phyloP scores from a whole-genome alignment of 2,888 invertebrate species.

The Dioctria linearis region DNA sequence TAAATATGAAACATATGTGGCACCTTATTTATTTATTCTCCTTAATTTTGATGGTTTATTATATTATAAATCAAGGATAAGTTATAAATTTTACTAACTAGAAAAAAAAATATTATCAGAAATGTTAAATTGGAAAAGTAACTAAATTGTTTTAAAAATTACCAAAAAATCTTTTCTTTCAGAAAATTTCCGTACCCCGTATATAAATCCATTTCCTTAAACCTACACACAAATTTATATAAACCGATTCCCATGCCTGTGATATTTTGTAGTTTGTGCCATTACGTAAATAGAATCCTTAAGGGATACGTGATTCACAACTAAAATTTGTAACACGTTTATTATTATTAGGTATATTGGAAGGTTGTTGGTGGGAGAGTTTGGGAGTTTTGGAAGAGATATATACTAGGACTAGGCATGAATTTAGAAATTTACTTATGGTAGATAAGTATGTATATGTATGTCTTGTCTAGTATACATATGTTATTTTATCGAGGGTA shows the following conservation, averaged over 20 bases:
- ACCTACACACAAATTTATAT: too few species aligned
- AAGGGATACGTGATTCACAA: constrained; percentile 43
- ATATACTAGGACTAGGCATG: neutral
- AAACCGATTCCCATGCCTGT: too few species aligned
- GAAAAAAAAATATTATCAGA: too few species aligned
- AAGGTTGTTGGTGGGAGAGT: neutral
- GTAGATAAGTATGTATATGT: neutral
- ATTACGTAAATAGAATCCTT: neutral
- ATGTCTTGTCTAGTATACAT: neutral
- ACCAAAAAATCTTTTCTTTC: too few species aligned
- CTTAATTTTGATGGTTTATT: constrained; percentile 36
- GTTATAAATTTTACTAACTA: constrained; percentile 6
- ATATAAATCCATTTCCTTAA: too few species aligned
- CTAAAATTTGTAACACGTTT: constrained; percentile 22
- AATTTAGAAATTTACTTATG: neutral
- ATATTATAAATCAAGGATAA: constrained; percentile 39
- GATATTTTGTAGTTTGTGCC: too few species aligned
- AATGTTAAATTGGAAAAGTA: too few species aligned
- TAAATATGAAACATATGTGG: constrained; percentile 39
- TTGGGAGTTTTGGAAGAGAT: neutral
- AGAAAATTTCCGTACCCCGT: too few species aligned
- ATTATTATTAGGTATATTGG: neutral
- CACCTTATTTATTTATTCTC: neutral
- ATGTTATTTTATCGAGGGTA: neutral
- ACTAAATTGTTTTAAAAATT: too few species aligned